Conservation (phyloP, 2,113 vertebrate species). For the Forbesichthys agassizii region DNA sequence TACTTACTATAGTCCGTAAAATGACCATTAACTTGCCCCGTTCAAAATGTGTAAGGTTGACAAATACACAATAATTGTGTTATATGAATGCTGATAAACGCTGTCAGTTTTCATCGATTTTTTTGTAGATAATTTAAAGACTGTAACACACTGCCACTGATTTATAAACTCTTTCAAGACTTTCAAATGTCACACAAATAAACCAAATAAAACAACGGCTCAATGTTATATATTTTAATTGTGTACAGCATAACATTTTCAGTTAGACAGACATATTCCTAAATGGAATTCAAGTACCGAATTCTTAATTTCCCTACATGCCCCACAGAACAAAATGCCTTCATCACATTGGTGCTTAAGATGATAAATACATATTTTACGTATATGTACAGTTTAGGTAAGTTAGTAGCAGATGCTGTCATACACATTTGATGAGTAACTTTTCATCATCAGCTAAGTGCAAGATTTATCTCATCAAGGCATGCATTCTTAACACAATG, state of each 20-base stretch:
- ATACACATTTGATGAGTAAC: constrained; percentile 54
- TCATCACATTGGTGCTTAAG: constrained; percentile 45
- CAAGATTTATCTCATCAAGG: constrained; percentile 29
- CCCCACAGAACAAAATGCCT: constrained; percentile 68
- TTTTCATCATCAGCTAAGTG: constrained; percentile 67
- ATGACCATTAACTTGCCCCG: no score
- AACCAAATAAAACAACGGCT: constrained; percentile 3
- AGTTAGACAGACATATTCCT: constrained; percentile 56
- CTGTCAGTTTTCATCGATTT: no score
- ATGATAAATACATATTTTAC: constrained; percentile 42
- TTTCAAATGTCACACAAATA: neutral
- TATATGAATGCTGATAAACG: no score
- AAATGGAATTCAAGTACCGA: constrained; percentile 46
- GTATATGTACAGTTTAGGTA: constrained; percentile 54
- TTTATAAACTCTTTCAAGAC: neutral
- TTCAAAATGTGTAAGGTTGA: no score
- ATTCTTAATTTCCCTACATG: constrained; percentile 48
- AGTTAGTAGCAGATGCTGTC: constrained; percentile 36
- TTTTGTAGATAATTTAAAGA: no score
- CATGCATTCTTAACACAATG: constrained; percentile 62
- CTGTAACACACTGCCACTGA: neutral
- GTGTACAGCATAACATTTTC: constrained; percentile 65
- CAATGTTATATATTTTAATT: constrained; percentile 62
- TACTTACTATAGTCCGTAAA: no score
- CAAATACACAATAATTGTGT: no score